Conservation (phyloP, 2,888 invertebrate genomes). For the Desoria tigrina region DNA sequence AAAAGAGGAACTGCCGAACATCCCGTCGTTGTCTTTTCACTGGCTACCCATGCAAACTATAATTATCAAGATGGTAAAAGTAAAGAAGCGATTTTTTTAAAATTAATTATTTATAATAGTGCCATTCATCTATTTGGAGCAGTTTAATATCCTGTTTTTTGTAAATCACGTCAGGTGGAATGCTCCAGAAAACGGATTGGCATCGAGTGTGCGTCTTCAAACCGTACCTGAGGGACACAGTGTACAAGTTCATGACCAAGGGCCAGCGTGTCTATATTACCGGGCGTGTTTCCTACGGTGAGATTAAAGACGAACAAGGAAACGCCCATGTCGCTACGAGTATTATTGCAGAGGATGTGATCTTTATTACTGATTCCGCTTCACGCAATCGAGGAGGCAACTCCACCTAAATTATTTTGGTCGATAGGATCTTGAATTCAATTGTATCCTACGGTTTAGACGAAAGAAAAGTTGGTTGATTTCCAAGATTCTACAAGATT, state of each 20-base stretch:
- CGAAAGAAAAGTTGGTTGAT: no score
- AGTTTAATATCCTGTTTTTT: no score
- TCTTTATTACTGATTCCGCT: slow-evolving; percentile 61
- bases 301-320: slow-evolving; percentile 77
- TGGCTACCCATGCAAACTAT: slow-evolving; percentile 86
- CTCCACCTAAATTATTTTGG: no score
- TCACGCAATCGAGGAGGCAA: no score
- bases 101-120: no score
- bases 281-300: slow-evolving; percentile 81
- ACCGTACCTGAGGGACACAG: slow-evolving; percentile 75
- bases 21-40: slow-evolving; percentile 83
- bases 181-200: slow-evolving; percentile 87
- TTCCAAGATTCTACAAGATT: no score
- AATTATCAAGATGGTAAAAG: slow-evolving; percentile 61
- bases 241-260: slow-evolving; percentile 77
- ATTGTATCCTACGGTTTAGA: no score
- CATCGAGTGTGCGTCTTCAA: slow-evolving; percentile 85
- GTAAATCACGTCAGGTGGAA: slow-evolving; percentile 65
- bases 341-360: slow-evolving; percentile 82
- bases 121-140: no score
- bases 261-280: slow-evolving; percentile 81
- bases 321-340: slow-evolving; percentile 71
- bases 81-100: slow-evolving; percentile 12
- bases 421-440: no score
- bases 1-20: slow-evolving; percentile 77